A percentile compares a stretch with the other conserved stretches of the same genome.
Conservation (phyloP, 37 sponge, comb jelly and placozoan species). For the Haliclona indistincta region DNA sequence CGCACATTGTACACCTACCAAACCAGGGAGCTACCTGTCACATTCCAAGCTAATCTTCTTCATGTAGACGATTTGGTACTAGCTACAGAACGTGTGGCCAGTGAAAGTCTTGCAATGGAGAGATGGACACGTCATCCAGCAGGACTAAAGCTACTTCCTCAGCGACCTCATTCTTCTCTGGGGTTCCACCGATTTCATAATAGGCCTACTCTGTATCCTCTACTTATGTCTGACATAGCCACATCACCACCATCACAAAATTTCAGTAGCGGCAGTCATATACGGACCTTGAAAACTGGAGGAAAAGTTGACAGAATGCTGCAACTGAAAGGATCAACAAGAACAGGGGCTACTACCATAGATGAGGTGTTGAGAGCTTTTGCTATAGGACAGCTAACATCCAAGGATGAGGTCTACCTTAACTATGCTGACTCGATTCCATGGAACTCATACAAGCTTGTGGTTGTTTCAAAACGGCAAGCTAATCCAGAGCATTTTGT, state of each 20-base stretch:
- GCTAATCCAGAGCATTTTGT: conserved; percentile 71
- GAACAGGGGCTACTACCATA: not conserved
- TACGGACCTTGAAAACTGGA: not conserved
- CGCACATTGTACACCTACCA: conserved; percentile 21
- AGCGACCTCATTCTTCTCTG: not conserved
- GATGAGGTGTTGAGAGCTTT: conserved; percentile 71
- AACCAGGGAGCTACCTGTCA: conserved; percentile 15
- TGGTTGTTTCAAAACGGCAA: conserved; percentile 43
- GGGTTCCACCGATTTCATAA: not conserved
- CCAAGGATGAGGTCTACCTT: conserved; percentile 60
- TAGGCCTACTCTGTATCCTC: not conserved
- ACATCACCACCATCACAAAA: not conserved
- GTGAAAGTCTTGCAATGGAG: conserved; percentile 8
- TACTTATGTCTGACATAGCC: not conserved
- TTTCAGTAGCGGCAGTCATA: not conserved
- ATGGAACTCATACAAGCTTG: conserved; percentile 73
- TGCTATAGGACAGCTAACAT: conserved; percentile 50
- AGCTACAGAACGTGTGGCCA: conserved; percentile 21
- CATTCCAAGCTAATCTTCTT: conserved; percentile 39
- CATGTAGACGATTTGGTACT: conserved; percentile 13
- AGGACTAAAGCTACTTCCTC: not conserved
- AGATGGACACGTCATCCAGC: not conserved
- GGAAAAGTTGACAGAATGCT: not conserved
- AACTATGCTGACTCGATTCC: conserved; percentile 37
- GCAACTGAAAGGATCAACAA: not conserved